Evolutionary conservation across 2,888 invertebrate species (phyloP).

Genomic region (Pimpla rufipes): DNA sequence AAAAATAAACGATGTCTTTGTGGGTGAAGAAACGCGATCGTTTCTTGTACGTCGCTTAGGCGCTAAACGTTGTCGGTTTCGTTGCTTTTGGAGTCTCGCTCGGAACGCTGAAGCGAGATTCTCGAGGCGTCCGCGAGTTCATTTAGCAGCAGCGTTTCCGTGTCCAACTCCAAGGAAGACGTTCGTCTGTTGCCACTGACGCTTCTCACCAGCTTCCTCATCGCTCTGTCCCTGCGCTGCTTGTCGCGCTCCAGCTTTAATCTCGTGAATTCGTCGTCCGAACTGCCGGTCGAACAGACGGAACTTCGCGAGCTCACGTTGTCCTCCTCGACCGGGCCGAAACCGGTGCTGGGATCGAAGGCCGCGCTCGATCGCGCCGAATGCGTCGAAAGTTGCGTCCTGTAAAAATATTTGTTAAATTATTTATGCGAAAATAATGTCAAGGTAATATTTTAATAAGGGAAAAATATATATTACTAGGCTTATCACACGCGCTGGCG

Average conservation of each 20-base stretch:
- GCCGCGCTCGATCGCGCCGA: slow-evolving; percentile 75
- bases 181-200: slow-evolving; percentile 84
- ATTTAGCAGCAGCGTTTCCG: slow-evolving; percentile 76
- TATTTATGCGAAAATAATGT: background rate
- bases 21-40: slow-evolving; percentile 1
- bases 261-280: slow-evolving; percentile 90
- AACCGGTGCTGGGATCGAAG: slow-evolving; percentile 74
- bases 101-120: slow-evolving; percentile 64
- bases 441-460: too few species aligned
- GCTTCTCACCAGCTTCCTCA: slow-evolving; percentile 88
- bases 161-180: slow-evolving; percentile 72
- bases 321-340: slow-evolving; percentile 67
- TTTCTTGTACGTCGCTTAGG: background rate
- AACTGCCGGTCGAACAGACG: slow-evolving; percentile 70
- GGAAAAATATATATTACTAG: too few species aligned
- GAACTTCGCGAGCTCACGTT: slow-evolving; percentile 75
- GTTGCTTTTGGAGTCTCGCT: slow-evolving; percentile 55
- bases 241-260: slow-evolving; percentile 90
- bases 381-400: slow-evolving; percentile 75
- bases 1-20: slow-evolving; percentile 3
- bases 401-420: slow-evolving; percentile 57
- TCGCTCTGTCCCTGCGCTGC: slow-evolving; percentile 88
- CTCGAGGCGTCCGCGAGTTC: slow-evolving; percentile 79
- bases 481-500: too few species aligned
- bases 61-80: slow-evolving; percentile 64